Evolutionary conservation across 2,797 vertebrate species (phyloP).

Genomic region (Pseudochirops corinnae): DNA sequence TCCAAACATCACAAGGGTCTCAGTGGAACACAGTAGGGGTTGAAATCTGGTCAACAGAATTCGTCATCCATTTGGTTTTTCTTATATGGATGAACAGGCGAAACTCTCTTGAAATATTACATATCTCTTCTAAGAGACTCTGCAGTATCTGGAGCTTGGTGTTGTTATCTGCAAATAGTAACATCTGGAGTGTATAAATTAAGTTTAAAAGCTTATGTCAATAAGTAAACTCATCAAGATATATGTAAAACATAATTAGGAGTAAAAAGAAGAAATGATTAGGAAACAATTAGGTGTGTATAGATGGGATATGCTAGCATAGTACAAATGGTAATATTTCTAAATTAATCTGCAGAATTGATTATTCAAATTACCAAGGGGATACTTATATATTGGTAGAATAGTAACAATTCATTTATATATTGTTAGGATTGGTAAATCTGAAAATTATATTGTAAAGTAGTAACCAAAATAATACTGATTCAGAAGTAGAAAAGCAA

Average conservation of each 20-base stretch:
- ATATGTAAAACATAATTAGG: background rate
- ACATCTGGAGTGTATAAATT: background rate
- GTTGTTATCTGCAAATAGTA: background rate
- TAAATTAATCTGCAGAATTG: background rate
- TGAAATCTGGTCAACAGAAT: background rate
- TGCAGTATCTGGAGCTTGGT: background rate
- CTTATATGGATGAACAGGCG: background rate
- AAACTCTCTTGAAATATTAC: background rate
- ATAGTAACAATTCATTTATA: background rate
- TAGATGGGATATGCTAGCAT: background rate
- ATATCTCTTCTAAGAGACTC: background rate
- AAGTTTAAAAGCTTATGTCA: background rate
- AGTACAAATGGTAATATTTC: background rate
- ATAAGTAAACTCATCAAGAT: background rate
- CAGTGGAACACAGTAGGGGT: background rate
- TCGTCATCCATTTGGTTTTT: background rate
- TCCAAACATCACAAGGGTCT: background rate
- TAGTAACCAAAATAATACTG: background rate
- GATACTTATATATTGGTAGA: background rate
- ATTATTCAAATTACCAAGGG: background rate
- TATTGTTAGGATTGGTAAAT: background rate
- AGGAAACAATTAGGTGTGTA: background rate
- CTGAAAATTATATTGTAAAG: background rate
- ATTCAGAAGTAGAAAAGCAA: background rate
- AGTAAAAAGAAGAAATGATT: background rate